phyloP scores from a whole-genome alignment of 2,888 invertebrate genomes.

The Eucera pruinosa region DNA sequence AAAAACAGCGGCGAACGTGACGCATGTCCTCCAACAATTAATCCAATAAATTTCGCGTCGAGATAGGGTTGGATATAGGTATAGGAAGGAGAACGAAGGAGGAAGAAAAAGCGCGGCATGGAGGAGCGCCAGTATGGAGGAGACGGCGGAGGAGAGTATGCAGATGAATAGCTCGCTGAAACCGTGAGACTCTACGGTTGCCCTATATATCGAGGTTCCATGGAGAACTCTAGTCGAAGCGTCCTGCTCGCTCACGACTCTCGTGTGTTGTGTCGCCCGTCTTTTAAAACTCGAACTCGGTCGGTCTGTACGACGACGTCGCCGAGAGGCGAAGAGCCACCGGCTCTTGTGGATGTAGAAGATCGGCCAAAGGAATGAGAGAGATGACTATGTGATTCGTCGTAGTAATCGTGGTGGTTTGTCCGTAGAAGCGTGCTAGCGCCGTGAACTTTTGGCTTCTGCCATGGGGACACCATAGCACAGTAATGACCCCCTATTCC shows the following conservation, averaged over 20 bases:
- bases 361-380: constrained; percentile 4
- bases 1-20: constrained; percentile 25
- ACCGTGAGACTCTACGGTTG: constrained; percentile 83
- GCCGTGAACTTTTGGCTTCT: constrained; percentile 75
- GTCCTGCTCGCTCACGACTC: constrained; percentile 68
- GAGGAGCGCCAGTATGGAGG: constrained; percentile 45
- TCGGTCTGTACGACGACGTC: constrained; percentile 55
- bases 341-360: constrained; percentile 39
- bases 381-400: constrained; percentile 26
- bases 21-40: constrained; percentile 55
- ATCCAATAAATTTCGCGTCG: constrained; percentile 54
- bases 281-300: constrained; percentile 70
- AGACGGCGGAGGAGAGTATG: constrained; percentile 73
- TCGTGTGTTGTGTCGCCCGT: constrained; percentile 67
- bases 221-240: constrained; percentile 57
- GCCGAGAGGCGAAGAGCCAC: constrained; percentile 61
- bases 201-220: constrained; percentile 81
- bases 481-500: constrained; percentile 59
- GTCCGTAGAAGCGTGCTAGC: constrained; percentile 40
- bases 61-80: constrained; percentile 35
- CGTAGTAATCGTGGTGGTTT: background rate
- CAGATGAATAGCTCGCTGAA: constrained; percentile 84
- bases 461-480: constrained; percentile 46
- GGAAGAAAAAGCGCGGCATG: constrained; percentile 43
- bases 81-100: constrained; percentile 51